Percentiles rank a stretch among this genome's conserved stretches.
Evolutionary conservation across 2,888 invertebrate species (phyloP).

Genomic region (Andrena bucephala): DNA sequence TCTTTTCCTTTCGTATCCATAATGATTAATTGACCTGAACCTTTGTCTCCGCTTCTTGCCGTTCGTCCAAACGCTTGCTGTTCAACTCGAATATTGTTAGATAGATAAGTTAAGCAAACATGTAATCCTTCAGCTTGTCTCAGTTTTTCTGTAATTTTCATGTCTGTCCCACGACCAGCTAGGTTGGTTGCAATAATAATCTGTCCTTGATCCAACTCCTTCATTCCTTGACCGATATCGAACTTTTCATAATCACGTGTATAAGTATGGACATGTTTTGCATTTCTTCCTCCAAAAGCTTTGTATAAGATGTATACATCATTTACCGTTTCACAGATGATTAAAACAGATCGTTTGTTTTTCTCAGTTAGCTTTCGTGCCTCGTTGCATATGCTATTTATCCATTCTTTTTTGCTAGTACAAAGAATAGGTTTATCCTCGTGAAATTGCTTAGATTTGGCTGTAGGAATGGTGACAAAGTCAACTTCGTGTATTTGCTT

Average conservation of each 20-base stretch:
- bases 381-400: conserved; percentile 48
- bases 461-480: conserved; percentile 78
- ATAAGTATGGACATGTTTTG: conserved; percentile 13
- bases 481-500: conserved; percentile 74
- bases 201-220: conserved; percentile 62
- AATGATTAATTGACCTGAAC: conserved; percentile 76
- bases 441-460: conserved; percentile 71
- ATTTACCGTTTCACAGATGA: conserved; percentile 63
- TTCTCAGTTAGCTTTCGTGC: conserved; percentile 44
- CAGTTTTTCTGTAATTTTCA: conserved; percentile 74
- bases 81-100: conserved; percentile 81
- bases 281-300: conserved; percentile 1
- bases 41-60: conserved; percentile 80
- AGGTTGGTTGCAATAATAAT: conserved; percentile 83
- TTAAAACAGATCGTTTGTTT: conserved; percentile 76
- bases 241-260: conserved; percentile 14
- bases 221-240: conserved; percentile 51
- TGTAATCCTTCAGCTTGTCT: conserved; percentile 80
- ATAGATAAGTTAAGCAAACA: conserved; percentile 82
- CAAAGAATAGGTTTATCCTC: conserved; percentile 69
- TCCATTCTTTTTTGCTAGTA: conserved; percentile 49
- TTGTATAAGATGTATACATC: neutral
- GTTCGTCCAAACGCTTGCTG: conserved; percentile 83
- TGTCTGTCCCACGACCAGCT: conserved; percentile 83
- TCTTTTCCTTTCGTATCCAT: neutral